Evolutionary conservation across 2,113 vertebrate species (phyloP), one percentile per base, ranked within the genome.

Genomic region (Cricetomys ansorgei): DNA sequence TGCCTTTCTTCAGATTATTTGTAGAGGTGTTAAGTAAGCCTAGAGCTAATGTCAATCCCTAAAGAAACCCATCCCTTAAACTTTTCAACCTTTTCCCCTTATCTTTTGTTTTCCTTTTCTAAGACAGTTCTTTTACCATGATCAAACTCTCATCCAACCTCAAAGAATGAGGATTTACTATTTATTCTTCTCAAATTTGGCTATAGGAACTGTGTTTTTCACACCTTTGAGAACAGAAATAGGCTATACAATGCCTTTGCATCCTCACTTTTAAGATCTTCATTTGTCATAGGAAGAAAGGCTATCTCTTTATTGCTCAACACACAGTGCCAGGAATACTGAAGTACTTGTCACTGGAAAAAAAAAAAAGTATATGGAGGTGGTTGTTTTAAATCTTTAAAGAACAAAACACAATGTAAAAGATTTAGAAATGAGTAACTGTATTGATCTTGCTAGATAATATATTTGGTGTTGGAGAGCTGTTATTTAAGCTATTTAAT

Each of bases 31-130:
- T 96, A 95, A 92, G 95, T 95, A 97, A 96, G 93, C 93, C 87
- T 93, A 96, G 93, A 98, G 96, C 88, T 98, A 97, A 97, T 97
- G 92, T 95, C 95, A 97, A 83, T 96, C 72, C 57, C 43, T 81
- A 77, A 96, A 85, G 97, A 96, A 94, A 90, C 70, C 72, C 77
- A 91, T 62, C 94, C 94, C 91, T 96, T 94, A 97, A 91, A 97
- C 97, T 97, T 94, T 57, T 96, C 96, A 97, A 97, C 89, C 93
- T 97, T 97, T 96, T 91, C 94, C 75, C 93, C 62, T 91, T 48
- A 67, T 59, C 6, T 7, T 97, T 94, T 96, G 85, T 93, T 95
- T 97, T 95, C 84, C 62, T 95, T 95, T 90, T 59, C 94, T 83
- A 85, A 92, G 94, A 91, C 73, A 83, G 95, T 84, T 92, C 92